Base-by-base conservation (phyloP, 2,113 vertebrate species). In the Cyprinus carpio region DNA sequence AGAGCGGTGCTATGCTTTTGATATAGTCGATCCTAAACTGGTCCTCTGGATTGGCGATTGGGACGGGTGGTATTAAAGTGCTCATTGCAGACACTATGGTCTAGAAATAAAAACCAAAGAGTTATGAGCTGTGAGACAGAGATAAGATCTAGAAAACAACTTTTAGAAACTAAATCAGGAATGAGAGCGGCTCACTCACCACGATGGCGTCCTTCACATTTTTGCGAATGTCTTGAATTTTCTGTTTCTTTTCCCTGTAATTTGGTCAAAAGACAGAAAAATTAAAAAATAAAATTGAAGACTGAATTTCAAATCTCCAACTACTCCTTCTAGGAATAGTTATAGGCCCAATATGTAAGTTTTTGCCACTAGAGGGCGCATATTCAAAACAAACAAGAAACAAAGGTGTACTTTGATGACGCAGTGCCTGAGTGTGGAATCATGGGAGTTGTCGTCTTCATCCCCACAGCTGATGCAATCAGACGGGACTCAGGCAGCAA, bases 201-300 rank as follows among this genome's bases (percentile, higher is more conserved):
- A 99, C 98, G 92, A 99, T 99, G 83, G 98, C 98, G 95, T 99
- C 98, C 96, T 99, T 99, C 93, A 99, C 97, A 92, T 99, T 99
- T 97, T 98, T 99, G 94, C 98, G 96, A 93, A 99, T 99, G 94
- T 99, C 98, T 95, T 97, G 96, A 91, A 99, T 98, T 96, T 99
- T 99, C 96, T 98, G 97, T 95, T 98, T 98, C 95, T 99, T 99
- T 95, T 99, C 98, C 94, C 98, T 99, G 93, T 81, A 77, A 40
- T 23, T 40, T 10, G 34, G 67, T 40, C 9, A 69, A 20, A 34
- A 87, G 82, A 84, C 13, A 87, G 9, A 83, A 1, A 49, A 27
- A 58, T 49, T 12, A 11, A 34, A 15, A 65, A 31, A 65, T 4
- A 10, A 62, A 31, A 10, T 58, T 5, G 8, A 31, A 43, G 29